phyloP scores from a whole-genome alignment of 2,888 invertebrate genomes.

The Ennomos quercinarius region DNA sequence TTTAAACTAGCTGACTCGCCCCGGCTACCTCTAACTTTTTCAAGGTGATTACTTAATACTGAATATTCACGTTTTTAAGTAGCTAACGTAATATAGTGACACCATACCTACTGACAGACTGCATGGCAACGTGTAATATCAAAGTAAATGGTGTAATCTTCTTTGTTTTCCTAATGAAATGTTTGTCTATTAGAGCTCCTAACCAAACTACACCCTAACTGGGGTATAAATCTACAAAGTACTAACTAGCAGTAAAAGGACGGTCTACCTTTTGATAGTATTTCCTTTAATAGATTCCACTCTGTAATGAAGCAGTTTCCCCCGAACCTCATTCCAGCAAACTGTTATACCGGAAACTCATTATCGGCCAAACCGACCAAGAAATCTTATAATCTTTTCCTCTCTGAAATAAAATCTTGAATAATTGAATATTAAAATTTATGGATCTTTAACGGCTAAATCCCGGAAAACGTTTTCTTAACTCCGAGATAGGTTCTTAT shows the following conservation, averaged over 20 bases:
- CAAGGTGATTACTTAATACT: too few species aligned
- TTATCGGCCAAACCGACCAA: conserved; percentile 77
- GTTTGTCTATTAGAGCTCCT: conserved; percentile 24
- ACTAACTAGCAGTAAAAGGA: conserved; percentile 39
- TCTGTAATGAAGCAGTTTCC: conserved; percentile 62
- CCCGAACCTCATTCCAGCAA: conserved; percentile 67
- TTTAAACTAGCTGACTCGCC: too few species aligned
- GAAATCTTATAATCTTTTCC: conserved; percentile 79
- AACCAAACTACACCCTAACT: conserved; percentile 30
- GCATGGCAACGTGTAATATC: conserved; percentile 11
- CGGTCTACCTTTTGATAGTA: conserved; percentile 49
- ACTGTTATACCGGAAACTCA: conserved; percentile 80
- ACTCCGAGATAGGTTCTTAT: conserved; percentile 31
- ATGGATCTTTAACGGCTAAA: conserved; percentile 54
- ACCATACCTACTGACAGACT: background rate
- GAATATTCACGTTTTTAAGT: too few species aligned
- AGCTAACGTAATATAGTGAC: background rate
- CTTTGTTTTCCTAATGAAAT: conserved; percentile 38
- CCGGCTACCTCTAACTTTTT: too few species aligned
- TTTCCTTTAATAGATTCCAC: conserved; percentile 61
- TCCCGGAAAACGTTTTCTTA: conserved; percentile 54
- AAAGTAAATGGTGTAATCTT: conserved; percentile 27
- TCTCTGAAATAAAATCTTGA: conserved; percentile 78
- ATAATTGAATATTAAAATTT: conserved; percentile 76
- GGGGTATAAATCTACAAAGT: conserved; percentile 45